These are phyloP conservation scores for Sebastes diploproa DNA, from an alignment of 2,797 vertebrate genomes.

Conservation along the genomic window DNA sequence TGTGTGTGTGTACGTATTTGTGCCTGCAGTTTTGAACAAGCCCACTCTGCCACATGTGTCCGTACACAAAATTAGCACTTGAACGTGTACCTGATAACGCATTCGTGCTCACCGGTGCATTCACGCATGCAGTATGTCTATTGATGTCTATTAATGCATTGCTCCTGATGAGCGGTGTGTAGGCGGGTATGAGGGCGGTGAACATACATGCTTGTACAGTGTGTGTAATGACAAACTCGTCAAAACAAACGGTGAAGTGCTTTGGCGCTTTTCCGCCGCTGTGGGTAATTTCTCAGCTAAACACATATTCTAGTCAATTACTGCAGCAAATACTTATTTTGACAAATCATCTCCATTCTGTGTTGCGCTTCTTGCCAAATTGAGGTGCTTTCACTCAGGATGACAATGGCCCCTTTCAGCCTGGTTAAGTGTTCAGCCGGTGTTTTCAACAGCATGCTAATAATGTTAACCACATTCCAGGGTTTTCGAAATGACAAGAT, in stretches of 20 bases:
- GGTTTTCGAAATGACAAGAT: constrained; percentile 29
- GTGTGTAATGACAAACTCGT: constrained; percentile 30
- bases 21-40: constrained; percentile 21
- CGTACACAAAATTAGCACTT: constrained; percentile 24
- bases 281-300: constrained; percentile 26
- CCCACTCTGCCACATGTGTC: constrained; percentile 33
- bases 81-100: constrained; percentile 5
- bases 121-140: constrained; percentile 28
- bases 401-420: constrained; percentile 43
- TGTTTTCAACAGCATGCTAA: constrained; percentile 47
- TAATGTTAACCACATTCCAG: constrained; percentile 29
- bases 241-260: neutral
- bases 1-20: constrained; percentile 13
- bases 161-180: neutral
- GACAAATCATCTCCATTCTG: constrained; percentile 17
- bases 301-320: constrained; percentile 39
- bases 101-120: constrained; percentile 11
- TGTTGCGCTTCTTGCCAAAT: constrained; percentile 37
- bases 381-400: constrained; percentile 32
- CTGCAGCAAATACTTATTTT: constrained; percentile 35
- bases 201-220: neutral
- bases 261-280: neutral
- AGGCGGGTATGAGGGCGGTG: neutral
- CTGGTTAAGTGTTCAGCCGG: constrained; percentile 38
- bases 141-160: constrained; percentile 13